Percentiles rank a stretch among this genome's conserved stretches.
Conservation (phyloP, 2,113 vertebrate genomes). For the Porphyrio hochstetteri region DNA sequence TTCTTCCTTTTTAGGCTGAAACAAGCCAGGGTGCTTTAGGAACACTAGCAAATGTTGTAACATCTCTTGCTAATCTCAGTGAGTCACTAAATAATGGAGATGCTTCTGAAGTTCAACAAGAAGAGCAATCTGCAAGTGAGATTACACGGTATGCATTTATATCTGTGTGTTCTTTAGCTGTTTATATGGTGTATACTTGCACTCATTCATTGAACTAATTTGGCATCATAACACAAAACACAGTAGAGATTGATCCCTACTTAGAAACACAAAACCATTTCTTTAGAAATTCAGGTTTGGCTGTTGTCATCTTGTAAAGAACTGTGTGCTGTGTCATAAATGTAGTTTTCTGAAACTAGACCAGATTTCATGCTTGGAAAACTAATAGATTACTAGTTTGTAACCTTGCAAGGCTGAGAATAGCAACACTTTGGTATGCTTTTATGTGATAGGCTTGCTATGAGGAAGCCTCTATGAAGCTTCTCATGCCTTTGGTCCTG, state of each 20-base stretch:
- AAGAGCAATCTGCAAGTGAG: conserved; percentile 91
- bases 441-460: neutral
- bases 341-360: neutral
- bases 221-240: neutral
- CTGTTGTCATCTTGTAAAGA: neutral
- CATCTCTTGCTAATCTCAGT: conserved; percentile 92
- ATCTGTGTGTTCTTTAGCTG: neutral
- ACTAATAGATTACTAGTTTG: neutral
- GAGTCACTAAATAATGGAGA: conserved; percentile 93
- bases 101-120: conserved; percentile 84
- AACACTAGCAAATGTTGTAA: conserved; percentile 95
- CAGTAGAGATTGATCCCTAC: neutral
- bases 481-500: neutral
- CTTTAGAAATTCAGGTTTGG: neutral
- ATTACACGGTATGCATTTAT: conserved; percentile 87
- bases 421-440: neutral
- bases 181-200: neutral
- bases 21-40: conserved; percentile 91
- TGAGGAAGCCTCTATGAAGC: neutral
- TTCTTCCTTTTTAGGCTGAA: conserved; percentile 80
- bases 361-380: neutral
- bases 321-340: neutral
- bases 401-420: neutral
- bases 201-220: neutral
- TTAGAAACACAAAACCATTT: neutral